Evolutionary conservation across 2,113 vertebrate species (phyloP), one percentile per base, ranked within the genome.

Genomic region (Heterotis niloticus): DNA sequence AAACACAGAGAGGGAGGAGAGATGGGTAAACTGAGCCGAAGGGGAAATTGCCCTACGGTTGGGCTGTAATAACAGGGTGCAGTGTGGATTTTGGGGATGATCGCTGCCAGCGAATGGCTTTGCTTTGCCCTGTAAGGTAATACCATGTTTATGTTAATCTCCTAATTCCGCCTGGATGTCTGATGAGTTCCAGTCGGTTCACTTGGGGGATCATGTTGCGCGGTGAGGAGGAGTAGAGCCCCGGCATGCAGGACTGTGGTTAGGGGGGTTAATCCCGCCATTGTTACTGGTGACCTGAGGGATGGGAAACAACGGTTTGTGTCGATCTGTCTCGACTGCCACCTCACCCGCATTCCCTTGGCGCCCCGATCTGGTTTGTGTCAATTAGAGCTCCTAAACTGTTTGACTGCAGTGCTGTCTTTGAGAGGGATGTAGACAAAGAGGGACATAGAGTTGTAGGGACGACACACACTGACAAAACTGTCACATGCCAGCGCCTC

Each of bases 151-250:
- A 85, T 77, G 82, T 80, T 84, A 84, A 85, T 85, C 70, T 77
- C 34, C 71, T 81, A 75, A 83, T 85, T 86, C 84, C 68, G 57
- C 81, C 77, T 75, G 72, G 69, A 83, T 84, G 81, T 78, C 79
- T 83, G 82, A 85, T 85, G 83, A 78, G 75, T 84, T 85, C 79
- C 84, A 83, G 82, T 80, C 82, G 83, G 83, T 79, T 77, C 78
- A 75, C 64, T 56, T 17, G 62, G 59, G 57, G 64, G 77, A 75
- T 83, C 79, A 74, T 77, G 75, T 81, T 78, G 70, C 56, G 75
- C 28, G 54, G 52, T 18, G 54, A 74, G 5, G 10, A 12, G n/a
- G n/a, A 10, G 20, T n/a, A 1, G 54, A 11, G 51, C 20, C 20
- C 1, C 13, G 44, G 13, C 11, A 64, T 17, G 54, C 1, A 51